Percentiles rank a stretch among this genome's conserved stretches.
These are phyloP conservation scores for Pandemis heparana DNA, from an alignment of 2,888 invertebrate species.

Conservation along the genomic window DNA sequence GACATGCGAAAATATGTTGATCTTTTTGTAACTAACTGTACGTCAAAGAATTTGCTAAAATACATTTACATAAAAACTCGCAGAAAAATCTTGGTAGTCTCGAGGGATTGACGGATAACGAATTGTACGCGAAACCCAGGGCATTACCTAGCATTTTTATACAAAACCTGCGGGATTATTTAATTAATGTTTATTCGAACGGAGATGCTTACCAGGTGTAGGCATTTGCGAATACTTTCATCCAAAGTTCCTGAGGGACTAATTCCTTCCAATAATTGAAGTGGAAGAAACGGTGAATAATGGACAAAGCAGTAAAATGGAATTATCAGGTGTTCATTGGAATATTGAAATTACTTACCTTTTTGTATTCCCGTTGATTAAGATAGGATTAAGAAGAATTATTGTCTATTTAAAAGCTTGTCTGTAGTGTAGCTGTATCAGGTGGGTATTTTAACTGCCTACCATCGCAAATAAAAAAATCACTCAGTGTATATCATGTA, in stretches of 20 bases:
- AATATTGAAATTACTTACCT: background rate
- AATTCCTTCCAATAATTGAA: constrained; percentile 22
- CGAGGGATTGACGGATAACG: background rate
- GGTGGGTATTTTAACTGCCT: background rate
- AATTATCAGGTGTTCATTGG: constrained; percentile 6
- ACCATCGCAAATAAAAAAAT: background rate
- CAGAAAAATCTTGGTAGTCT: background rate
- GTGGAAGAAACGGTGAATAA: constrained; percentile 14
- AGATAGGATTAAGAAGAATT: background rate
- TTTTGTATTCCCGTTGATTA: background rate
- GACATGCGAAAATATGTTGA: too few species aligned
- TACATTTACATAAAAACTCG: background rate
- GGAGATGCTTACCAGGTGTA: constrained; percentile 5
- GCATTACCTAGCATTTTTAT: background rate
- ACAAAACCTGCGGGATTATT: background rate
- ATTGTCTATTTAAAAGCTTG: background rate
- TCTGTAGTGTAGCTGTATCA: background rate
- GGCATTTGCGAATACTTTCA: constrained; percentile 10
- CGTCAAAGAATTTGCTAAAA: background rate
- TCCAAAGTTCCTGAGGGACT: constrained; percentile 1
- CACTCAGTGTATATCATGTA: too few species aligned
- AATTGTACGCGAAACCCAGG: background rate
- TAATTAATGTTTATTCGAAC: constrained; percentile 25
- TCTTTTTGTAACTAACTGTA: background rate
- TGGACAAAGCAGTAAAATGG: constrained; percentile 5